Percentiles rank a stretch among this genome's conserved stretches.
These are phyloP conservation scores for Drosophila koepferae DNA, from an alignment of 2,888 invertebrate genomes.

Conservation along the genomic window DNA sequence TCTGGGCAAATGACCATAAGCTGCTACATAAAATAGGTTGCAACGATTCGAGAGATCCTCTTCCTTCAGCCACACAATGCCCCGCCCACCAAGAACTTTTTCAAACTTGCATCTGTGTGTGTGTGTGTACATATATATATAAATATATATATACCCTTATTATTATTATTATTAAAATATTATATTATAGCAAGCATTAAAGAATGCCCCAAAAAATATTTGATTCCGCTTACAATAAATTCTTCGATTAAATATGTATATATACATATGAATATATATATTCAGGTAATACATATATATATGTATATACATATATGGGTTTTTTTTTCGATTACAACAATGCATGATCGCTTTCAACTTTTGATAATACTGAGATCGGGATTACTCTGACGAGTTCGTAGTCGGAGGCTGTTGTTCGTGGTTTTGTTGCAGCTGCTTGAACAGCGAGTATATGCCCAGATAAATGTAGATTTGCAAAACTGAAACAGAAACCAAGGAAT, in stretches of 20 bases:
- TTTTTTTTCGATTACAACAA: neutral
- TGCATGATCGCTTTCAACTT: too few species aligned
- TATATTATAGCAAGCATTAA: constrained; percentile 32
- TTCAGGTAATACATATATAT: constrained; percentile 5
- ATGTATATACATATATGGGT: neutral
- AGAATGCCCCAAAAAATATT: constrained; percentile 19
- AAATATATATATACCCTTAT: constrained; percentile 7
- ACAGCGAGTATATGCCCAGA: too few species aligned
- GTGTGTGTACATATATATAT: constrained; percentile 11
- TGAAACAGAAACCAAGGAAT: too few species aligned
- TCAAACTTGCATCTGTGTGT: constrained; percentile 35
- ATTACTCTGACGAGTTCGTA: too few species aligned
- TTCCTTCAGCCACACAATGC: neutral
- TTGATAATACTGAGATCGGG: too few species aligned
- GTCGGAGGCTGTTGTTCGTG: too few species aligned
- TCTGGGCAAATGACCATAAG: constrained; percentile 85
- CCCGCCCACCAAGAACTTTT: constrained; percentile 4
- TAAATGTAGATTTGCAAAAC: too few species aligned
- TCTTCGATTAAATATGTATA: neutral
- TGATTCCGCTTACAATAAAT: constrained; percentile 13
- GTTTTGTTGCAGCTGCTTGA: too few species aligned
- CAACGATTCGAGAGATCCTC: constrained; percentile 48
- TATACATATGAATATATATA: neutral
- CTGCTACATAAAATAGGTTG: constrained; percentile 11
- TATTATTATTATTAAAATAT: constrained; percentile 5